Evolutionary conservation across 2,113 vertebrate genomes (phyloP), one percentile per base, ranked within the genome.

Genomic region (Pitta sordida): DNA sequence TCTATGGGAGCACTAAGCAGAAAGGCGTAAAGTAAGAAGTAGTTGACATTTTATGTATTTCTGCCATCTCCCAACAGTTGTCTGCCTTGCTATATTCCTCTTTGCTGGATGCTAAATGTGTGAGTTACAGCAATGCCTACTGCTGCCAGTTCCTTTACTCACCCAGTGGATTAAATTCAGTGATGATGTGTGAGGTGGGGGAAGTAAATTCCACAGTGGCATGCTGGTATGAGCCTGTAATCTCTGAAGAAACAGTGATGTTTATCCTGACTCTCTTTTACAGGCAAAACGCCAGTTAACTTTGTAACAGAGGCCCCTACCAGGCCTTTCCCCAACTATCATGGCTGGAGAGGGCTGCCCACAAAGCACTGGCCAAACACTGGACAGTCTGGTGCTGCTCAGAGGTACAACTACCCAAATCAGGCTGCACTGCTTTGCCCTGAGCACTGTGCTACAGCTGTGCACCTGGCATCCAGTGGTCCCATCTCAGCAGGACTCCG

Each of bases 371-470:
- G 24, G 36, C 36, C 3, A 3, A 55, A 65, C 23, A 37, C 3
- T 0, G 20, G 19, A 22, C 23, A 49, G 41, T 20, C 30, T 0
- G 1, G 55, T 43, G 52, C 52, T 9, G 34, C 20, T 58, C 46
- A 21, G 34, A 39, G 17, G 80, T 44, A n/a, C 53, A 34, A 53
- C 26, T 56, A 51, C 24, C 18, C 37, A 53, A 6, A 34, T 43
- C 11, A 32, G 39, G 49, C 62, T 86, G 80, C 32, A 32, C 60
- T n/a, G 22, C 49, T 53, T 30, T 44, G 34, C 39, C 22, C 63
- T 34, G 39, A 43, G 32, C 49, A 39, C 24, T 63, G 63, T 32
- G 30, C 37, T 86, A 15, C 59, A 73, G 64, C 36, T 10, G 11
- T 51, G 44, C 41, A 78, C 41, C 36, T 44, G 46, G 10, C 7